Evolutionary conservation across 2,797 vertebrate genomes (phyloP).

Genomic region (Leontocebus nigricollis): DNA sequence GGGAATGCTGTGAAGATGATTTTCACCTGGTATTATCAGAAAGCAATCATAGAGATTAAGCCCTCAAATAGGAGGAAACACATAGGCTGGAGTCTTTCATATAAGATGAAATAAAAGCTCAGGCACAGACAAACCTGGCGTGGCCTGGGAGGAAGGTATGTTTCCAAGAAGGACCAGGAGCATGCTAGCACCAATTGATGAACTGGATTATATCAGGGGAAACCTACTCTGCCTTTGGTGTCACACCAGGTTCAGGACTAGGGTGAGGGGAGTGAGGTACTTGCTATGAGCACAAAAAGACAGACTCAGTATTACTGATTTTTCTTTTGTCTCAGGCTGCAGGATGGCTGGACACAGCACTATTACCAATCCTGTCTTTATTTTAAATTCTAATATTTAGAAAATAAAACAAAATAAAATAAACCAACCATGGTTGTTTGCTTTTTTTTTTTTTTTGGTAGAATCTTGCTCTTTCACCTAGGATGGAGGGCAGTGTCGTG

Average conservation of each 20-base stretch:
- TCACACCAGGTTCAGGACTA: background rate
- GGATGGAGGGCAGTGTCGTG: too few relatives aligned
- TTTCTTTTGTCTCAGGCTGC: background rate
- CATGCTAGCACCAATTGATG: background rate
- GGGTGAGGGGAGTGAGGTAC: background rate
- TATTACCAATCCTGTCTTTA: background rate
- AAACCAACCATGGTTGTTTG: background rate
- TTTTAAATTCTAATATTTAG: slow-evolving; percentile 23
- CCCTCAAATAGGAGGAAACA: background rate
- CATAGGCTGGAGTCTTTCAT: background rate
- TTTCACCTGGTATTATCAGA: slow-evolving; percentile 23
- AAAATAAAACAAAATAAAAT: too few relatives aligned
- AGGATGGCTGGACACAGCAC: background rate
- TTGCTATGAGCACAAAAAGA: background rate
- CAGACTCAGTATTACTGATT: background rate
- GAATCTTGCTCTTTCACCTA: too few relatives aligned
- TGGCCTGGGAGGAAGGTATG: background rate
- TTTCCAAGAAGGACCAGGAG: background rate
- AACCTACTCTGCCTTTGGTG: background rate
- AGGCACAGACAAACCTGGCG: background rate
- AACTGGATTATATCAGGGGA: background rate
- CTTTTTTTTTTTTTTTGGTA: background rate
- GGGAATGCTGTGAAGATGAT: background rate
- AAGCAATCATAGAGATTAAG: slow-evolving; percentile 4
- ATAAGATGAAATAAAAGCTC: background rate